Conservation (phyloP, 35 echinoderm and acorn worm genomes). For the Heliocidaris tuberculata region DNA sequence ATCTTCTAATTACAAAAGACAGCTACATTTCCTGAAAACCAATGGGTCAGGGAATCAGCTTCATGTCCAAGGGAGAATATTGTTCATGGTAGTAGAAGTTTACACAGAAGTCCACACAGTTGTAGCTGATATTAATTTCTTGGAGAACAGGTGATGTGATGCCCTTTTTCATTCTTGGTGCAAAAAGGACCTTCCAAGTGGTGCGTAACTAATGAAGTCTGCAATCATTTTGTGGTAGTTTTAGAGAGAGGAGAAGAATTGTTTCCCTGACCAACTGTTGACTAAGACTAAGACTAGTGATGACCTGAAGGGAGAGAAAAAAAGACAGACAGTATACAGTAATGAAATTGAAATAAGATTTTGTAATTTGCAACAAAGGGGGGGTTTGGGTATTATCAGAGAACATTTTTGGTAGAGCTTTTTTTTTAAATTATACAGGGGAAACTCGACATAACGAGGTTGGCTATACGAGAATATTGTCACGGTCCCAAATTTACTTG, state of each 20-base stretch:
- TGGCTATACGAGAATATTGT: too few relatives aligned
- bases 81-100: not conserved
- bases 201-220: not conserved
- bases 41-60: not conserved
- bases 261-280: not conserved
- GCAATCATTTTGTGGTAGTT: not conserved
- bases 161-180: not conserved
- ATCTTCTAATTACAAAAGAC: constrained; percentile 19
- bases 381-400: too few relatives aligned
- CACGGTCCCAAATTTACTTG: too few relatives aligned
- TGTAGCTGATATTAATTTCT: not conserved
- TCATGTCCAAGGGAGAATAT: not conserved
- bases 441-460: too few relatives aligned
- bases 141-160: not conserved
- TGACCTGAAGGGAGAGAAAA: not conserved
- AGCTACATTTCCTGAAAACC: not conserved
- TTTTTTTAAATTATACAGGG: too few relatives aligned
- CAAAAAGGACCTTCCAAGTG: not conserved
- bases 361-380: too few relatives aligned
- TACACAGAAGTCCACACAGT: not conserved
- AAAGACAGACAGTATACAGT: not conserved
- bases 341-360: not conserved
- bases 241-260: not conserved
- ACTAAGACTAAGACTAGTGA: not conserved
- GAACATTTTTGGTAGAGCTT: too few relatives aligned